These are phyloP conservation scores for Orchestes rusci DNA, from an alignment of 2,888 invertebrate species.

Conservation along the genomic window DNA sequence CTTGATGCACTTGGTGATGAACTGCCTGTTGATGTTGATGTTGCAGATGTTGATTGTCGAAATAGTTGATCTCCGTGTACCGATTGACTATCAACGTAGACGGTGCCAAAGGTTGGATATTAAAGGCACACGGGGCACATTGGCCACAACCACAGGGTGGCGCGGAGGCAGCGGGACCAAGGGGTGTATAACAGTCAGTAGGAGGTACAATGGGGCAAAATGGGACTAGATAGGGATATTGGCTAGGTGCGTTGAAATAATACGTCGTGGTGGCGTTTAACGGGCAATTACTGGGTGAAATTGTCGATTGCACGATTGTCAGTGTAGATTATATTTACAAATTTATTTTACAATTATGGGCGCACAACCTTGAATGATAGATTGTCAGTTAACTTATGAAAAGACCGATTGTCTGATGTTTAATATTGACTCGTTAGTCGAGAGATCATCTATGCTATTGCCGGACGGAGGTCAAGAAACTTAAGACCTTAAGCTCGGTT, in stretches of 20 bases:
- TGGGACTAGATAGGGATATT: constrained; percentile 47
- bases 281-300: constrained; percentile 19
- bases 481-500: constrained; percentile 19
- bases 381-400: constrained; percentile 21
- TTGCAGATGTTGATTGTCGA: constrained; percentile 38
- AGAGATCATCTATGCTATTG: constrained; percentile 8
- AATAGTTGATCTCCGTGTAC: constrained; percentile 46
- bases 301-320: constrained; percentile 1
- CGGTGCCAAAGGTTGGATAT: constrained; percentile 29
- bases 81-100: constrained; percentile 45
- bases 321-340: background rate
- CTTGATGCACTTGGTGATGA: constrained; percentile 25
- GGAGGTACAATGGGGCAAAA: constrained; percentile 40
- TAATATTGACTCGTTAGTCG: constrained; percentile 20
- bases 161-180: constrained; percentile 41
- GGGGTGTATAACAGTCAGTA: constrained; percentile 32
- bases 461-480: constrained; percentile 24
- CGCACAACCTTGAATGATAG: constrained; percentile 23
- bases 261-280: constrained; percentile 42
- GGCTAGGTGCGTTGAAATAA: constrained; percentile 45
- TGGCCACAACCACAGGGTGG: constrained; percentile 48
- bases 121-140: constrained; percentile 21
- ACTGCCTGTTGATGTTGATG: constrained; percentile 22
- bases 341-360: background rate
- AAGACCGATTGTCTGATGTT: constrained; percentile 18